Base-by-base conservation (phyloP, 1,140 invertebrate genomes). In the Musca domestica region DNA sequence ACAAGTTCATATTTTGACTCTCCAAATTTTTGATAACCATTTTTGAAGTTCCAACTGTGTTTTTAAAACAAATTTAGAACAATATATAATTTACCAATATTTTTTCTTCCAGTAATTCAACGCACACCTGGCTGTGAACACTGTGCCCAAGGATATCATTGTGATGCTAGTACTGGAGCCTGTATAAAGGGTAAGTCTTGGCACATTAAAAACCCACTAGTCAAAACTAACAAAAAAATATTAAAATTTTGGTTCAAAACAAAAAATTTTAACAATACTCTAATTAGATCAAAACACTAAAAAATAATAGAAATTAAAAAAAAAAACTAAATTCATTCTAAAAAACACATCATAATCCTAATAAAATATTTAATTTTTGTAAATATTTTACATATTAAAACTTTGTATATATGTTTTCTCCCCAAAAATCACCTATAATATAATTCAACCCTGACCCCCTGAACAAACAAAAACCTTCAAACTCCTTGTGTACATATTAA, bases 161-260 rank as follows among this genome's bases (percentile, higher is more conserved):
- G 92, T 71, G 89, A 93, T 82, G 87, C 88, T 47, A 85, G 87
- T 56, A 91, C 90, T 7, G 90, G 90, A 19, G 90, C 88, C 64
- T 94, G 92, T 79, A 86, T 91, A 70, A 88, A 91, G 89, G 91
- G 92, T 91, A 87, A 71, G 77, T 79, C 6, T 15, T 5, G 4
- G 6, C 34, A 34, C 20, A 51, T 20, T 64, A 14, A 14, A 23
- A 14, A 34, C 17, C 25, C 17, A 27, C 30, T 58, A n/a, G 19
- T 4, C 17, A 10, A 7, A 64, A 41, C 27, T 17, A 34, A 61
- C 3, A 15, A 12, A 49, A 49, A 49, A 48, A 48, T 48, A 48
- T 48, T 3, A 9, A 51, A 2, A 56, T 27, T 56, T 27, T 56
- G 52, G 52, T n/a, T 56, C 7, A 3, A 27, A 14, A 56, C 14